Percentiles rank a stretch among this genome's conserved stretches.
phyloP scores from a whole-genome alignment of 2,797 vertebrate genomes.

The Limnodromus scolopaceus region DNA sequence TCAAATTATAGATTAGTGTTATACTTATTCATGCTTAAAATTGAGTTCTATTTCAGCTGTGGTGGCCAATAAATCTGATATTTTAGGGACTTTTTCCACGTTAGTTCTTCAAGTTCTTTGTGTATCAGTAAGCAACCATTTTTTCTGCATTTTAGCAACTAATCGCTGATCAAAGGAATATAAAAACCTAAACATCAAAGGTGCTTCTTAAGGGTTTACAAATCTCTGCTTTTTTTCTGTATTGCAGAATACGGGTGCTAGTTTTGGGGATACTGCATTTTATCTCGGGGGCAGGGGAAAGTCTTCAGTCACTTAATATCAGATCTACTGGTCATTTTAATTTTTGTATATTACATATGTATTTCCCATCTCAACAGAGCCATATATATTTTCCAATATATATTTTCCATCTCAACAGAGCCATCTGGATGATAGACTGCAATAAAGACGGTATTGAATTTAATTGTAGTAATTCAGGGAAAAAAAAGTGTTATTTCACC shows the following conservation, averaged over 20 bases:
- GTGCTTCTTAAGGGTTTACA: slow-evolving; percentile 15
- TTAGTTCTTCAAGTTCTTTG: background rate
- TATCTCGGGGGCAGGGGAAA: background rate
- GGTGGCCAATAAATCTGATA: background rate
- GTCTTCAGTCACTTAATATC: slow-evolving; percentile 2
- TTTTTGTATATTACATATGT: slow-evolving; percentile 22
- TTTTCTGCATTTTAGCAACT: slow-evolving; percentile 4
- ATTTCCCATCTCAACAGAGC: background rate
- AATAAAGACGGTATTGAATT: slow-evolving; percentile 22
- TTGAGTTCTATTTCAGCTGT: background rate
- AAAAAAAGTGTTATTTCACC: background rate
- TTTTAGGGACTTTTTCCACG: background rate
- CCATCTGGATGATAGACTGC: background rate
- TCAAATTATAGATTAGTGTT: background rate
- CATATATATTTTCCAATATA: no score
- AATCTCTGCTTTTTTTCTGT: background rate
- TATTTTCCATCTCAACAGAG: background rate
- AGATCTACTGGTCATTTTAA: background rate
- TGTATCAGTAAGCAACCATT: background rate
- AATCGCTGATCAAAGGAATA: slow-evolving; percentile 33
- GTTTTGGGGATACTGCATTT: background rate
- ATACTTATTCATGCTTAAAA: background rate
- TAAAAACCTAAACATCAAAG: slow-evolving; percentile 23
- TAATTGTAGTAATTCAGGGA: slow-evolving; percentile 53
- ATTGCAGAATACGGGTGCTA: background rate